Evolutionary conservation across 2,113 vertebrate genomes (phyloP), one percentile per base, ranked within the genome.

Genomic region (Vidua chalybeata): DNA sequence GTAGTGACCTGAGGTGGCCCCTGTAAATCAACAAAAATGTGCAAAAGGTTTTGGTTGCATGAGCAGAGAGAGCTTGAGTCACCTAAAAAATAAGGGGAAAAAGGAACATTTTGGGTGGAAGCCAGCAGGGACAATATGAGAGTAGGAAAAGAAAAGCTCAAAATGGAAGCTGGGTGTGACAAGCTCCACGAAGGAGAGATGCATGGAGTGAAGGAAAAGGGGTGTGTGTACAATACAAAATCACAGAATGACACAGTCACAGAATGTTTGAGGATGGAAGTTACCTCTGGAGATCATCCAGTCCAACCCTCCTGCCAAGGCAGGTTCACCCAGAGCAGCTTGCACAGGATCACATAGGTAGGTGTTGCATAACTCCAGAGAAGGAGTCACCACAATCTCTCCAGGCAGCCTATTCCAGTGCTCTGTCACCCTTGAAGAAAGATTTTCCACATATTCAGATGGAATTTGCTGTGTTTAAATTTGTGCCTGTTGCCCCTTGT

Each of bases 1-100:
- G 24, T 73, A 66, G 45, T 81, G 90, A 93, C 95, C 96, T 94
- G 69, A 94, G 22, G 68, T 90, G 71, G 48, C 84, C 90, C 31
- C 55, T 86, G 30, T 75, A 96, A 94, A 84, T 76, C 79, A 90
- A 93, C 81, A 94, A 58, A 84, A 94, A 75, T 63, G 35, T 92
- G 87, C 46, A 84, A 79, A 95, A 55, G 3, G 3, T 51, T 79
- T 89, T 73, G 39, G 41, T 52, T 92, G 33, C 43, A 43, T 61
- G 49, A 82, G 26, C 45, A 74, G 69, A 43, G 45, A 31, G 33
- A 83, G 18, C 10, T 78, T 76, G 43, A 90, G 41, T 81, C 58
- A 48, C 75, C 43, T 77, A 23, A 67, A 74, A 87, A 69, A 62
- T 17, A 51, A 80, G 51, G 18, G 27, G 35, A 26, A 15, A 87